Evolutionary conservation across 2,888 invertebrate species (phyloP), one percentile per base, ranked within the genome.

Genomic region (Corythucha ciliata): DNA sequence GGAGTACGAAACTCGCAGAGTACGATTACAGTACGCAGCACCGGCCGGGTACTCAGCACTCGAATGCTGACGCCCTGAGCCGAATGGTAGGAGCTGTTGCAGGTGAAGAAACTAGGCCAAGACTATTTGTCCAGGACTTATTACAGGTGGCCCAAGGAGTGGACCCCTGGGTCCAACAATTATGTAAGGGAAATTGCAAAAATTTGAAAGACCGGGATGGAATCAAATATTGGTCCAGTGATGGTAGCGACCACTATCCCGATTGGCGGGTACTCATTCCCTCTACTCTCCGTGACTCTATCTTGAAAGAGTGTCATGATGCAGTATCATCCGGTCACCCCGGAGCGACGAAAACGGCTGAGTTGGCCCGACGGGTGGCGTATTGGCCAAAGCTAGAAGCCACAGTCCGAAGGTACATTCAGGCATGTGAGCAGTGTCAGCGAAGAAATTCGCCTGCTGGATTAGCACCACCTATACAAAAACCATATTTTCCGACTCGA

Each of bases 41-140:
- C 34, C 40, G 32, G 10, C 46, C 46, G 12, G 46, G 46, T 20
- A 46, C 20, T 12, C 6, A 10, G n/a, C 21, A 22, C 12, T 22
- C 46, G 3, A 18, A 46, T 14, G 46, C 32, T 8, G 46, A 45
- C 32, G 45, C 18, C 6, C 45, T 45, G 32, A 45, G 45, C 20
- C 10, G 45, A n/a, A 18, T 18, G 5, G 16, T 36, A 8, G 36
- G 16, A 5, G 22, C 16, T 37, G 7, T 37, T 8, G 39, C 16
- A n/a, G 39, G 14, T 18, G 39, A 20, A 18, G 16, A 37, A 3
- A 3, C 18, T 3, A 8, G 8, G n/a, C n/a, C n/a, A n/a, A n/a
- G n/a, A 10, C 4, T 18, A 5, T 18, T 37, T 18, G 3, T 3
- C 4, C 4, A 18, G 20, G 4, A 3, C 14, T 21, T 37, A 4